Evolutionary conservation across 2,797 vertebrate genomes (phyloP).

Genomic region (Urophycis tenuis): DNA sequence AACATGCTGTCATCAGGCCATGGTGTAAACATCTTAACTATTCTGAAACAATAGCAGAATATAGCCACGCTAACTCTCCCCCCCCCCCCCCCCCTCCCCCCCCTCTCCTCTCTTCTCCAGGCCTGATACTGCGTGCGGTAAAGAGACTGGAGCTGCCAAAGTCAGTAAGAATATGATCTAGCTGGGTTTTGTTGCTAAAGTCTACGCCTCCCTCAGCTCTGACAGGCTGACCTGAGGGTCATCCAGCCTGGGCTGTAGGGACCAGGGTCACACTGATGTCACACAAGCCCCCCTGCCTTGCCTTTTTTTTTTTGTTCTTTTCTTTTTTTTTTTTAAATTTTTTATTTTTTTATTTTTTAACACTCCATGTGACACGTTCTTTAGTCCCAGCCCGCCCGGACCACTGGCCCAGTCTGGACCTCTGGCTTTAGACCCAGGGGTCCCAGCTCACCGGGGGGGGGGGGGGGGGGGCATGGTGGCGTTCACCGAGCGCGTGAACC

Average conservation of each 20-base stretch:
- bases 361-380: slow-evolving; percentile 47
- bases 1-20: background rate
- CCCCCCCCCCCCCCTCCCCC: no score
- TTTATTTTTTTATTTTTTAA: no score
- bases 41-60: no score
- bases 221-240: slow-evolving; percentile 77
- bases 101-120: slow-evolving; percentile 49
- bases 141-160: slow-evolving; percentile 99
- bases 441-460: no score
- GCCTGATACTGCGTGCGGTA: slow-evolving; percentile 89
- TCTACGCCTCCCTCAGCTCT: slow-evolving; percentile 78
- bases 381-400: slow-evolving; percentile 15
- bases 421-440: no score
- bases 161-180: slow-evolving; percentile 99
- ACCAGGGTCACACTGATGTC: slow-evolving; percentile 45
- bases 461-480: no score
- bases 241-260: slow-evolving; percentile 63
- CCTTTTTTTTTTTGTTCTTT: background rate
- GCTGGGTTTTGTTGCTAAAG: slow-evolving; percentile 81
- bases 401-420: no score
- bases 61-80: no score
- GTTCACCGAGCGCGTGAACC: no score
- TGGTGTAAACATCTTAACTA: no score
- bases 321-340: no score
- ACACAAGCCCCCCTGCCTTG: no score